Conservation (phyloP, 2,888 invertebrate genomes). For the Synergus laeviventris region DNA sequence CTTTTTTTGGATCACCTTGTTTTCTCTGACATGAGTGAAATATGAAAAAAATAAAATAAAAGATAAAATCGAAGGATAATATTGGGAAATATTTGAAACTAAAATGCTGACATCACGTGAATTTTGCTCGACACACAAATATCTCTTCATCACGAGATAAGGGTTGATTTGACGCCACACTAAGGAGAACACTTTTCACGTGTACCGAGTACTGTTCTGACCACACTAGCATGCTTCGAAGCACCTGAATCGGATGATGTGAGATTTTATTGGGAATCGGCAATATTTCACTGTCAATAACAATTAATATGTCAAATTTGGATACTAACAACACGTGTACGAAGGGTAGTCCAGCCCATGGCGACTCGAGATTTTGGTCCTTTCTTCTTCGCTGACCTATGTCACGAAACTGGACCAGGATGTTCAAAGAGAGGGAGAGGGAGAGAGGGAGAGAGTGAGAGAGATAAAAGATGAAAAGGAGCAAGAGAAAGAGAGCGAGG, state of each 20-base stretch:
- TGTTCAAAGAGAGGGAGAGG: slow-evolving; percentile 44
- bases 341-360: slow-evolving; percentile 80
- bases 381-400: slow-evolving; percentile 66
- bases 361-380: slow-evolving; percentile 43
- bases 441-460: slow-evolving; percentile 32
- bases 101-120: slow-evolving; percentile 23
- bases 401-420: slow-evolving; percentile 64
- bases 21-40: neutral
- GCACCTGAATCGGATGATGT: neutral
- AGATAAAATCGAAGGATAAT: neutral
- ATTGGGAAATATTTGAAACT: neutral
- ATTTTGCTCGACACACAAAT: neutral
- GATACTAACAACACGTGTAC: slow-evolving; percentile 79
- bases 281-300: slow-evolving; percentile 6
- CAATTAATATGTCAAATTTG: neutral
- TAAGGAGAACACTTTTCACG: slow-evolving; percentile 31
- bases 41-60: neutral
- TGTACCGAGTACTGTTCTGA: slow-evolving; percentile 18
- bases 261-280: slow-evolving; percentile 28
- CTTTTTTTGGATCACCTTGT: neutral
- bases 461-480: slow-evolving; percentile 22
- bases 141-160: slow-evolving; percentile 27
- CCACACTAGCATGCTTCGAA: slow-evolving; percentile 18
- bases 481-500: neutral
- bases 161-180: slow-evolving; percentile 20